Evolutionary conservation across 2,797 vertebrate genomes (phyloP), one percentile per base, ranked within the genome.

Genomic region (Ibycter americanus): DNA sequence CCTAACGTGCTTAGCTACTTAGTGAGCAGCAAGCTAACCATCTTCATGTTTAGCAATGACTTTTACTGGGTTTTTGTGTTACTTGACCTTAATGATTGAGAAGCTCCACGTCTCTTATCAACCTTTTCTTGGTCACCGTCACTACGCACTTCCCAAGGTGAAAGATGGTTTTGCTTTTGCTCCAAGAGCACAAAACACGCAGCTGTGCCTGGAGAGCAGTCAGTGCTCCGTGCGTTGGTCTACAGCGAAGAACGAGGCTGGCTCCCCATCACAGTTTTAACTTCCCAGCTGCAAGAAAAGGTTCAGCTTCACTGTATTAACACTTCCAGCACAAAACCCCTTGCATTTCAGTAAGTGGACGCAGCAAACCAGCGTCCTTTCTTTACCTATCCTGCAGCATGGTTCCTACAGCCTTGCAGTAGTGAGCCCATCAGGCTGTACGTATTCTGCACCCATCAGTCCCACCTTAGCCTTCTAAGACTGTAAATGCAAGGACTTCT

Each of bases 361-460:
- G 3, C 18, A 63, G 42, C 32, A 80, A 84, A 46, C 12, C 34
- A 10, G 15, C 32, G n/a, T 58, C 20, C 17, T 36, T 40, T 26
- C 66, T 59, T 79, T 15, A 42, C 31, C 27, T 7, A 10, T 11
- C 8, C 26, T 21, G 46, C 25, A 55, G 47, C 63, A 67, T 0
- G 0, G 26, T n/a, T 31, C 67, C 67, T 74, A 49, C 7, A 80
- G 54, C 70, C n/a, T 77, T 0, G 0, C 0, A 1, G 36, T 4
- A 3, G 47, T 27, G 38, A 71, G 70, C 83, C 38, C 56, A n/a
- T 13, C 0, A 1, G 26, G 52, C 17, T 81, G 26, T 15, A 17
- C 0, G 0, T 19, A 31, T 52, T 46, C 68, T 65, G 18, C 2
- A 3, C 16, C 38, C n/a, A 52, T 15, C 27, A 19, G 32, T 44